Percentiles rank a stretch among this genome's conserved stretches.
phyloP scores from a whole-genome alignment of 2,113 vertebrate species.

The Myodes glareolus region DNA sequence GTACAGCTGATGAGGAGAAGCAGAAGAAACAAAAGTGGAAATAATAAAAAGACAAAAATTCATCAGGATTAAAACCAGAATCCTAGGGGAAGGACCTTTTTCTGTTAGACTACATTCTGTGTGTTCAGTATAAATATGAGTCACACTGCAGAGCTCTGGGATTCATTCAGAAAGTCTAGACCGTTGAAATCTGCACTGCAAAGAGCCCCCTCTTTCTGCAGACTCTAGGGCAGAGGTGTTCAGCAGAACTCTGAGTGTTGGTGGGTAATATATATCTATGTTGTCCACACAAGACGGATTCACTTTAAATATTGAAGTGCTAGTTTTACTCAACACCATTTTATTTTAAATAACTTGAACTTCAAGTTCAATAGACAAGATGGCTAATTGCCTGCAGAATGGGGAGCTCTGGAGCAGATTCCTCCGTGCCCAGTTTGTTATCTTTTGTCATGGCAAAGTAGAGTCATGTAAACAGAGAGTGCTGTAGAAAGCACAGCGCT shows the following conservation, averaged over 20 bases:
- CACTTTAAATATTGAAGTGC: background rate
- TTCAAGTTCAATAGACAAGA: background rate
- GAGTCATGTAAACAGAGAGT: background rate
- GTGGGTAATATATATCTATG: background rate
- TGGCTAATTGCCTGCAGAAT: background rate
- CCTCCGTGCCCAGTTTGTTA: background rate
- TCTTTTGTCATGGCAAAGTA: background rate
- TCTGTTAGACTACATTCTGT: background rate
- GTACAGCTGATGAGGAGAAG: background rate
- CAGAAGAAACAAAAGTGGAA: background rate
- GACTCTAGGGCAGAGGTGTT: background rate
- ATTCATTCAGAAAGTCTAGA: background rate
- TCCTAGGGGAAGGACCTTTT: background rate
- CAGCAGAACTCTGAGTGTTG: background rate
- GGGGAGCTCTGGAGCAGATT: background rate
- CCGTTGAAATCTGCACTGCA: background rate
- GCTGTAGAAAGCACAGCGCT: background rate
- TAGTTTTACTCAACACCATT: slow-evolving; percentile 17
- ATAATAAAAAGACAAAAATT: background rate
- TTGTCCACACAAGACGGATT: background rate
- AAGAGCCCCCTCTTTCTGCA: background rate
- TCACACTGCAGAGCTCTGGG: background rate
- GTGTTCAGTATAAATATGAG: background rate
- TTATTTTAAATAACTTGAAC: slow-evolving; percentile 39
- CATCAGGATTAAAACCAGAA: background rate